A percentile compares a stretch with the other conserved stretches of the same genome.
These are phyloP conservation scores for Heliconius erato DNA, from an alignment of 2,888 invertebrate species.

Conservation along the genomic window DNA sequence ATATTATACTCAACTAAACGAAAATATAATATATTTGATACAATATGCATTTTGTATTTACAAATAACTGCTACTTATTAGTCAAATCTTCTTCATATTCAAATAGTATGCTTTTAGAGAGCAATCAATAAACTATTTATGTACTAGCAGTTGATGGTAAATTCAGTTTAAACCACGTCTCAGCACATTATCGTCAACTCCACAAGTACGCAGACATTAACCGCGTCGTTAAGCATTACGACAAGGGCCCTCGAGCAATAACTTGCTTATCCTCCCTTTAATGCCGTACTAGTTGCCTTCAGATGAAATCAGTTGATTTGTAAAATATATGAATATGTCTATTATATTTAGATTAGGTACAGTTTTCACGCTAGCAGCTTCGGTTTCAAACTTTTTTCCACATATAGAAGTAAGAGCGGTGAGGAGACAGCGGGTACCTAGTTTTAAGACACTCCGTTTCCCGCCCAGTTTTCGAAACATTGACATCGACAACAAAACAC, in stretches of 20 bases:
- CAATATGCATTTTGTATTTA: background rate
- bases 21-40: no score
- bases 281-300: conserved; percentile 13
- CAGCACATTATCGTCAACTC: conserved; percentile 14
- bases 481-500: no score
- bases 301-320: conserved; percentile 14
- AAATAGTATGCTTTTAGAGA: background rate
- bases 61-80: background rate
- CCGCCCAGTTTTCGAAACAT: no score
- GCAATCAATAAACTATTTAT: background rate
- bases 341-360: background rate
- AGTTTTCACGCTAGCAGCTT: background rate
- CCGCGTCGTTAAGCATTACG: conserved; percentile 26
- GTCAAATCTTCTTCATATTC: background rate
- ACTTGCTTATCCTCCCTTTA: conserved; percentile 32
- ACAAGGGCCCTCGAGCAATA: conserved; percentile 28
- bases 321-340: background rate
- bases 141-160: background rate
- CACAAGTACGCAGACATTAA: conserved; percentile 24
- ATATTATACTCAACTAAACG: no score
- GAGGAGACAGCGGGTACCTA: no score
- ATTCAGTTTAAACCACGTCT: conserved; percentile 6
- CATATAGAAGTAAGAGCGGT: no score
- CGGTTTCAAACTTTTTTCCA: no score
- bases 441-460: no score